Evolutionary conservation across 2,113 vertebrate species (phyloP).

Genomic region (Heterochromis multidens): DNA sequence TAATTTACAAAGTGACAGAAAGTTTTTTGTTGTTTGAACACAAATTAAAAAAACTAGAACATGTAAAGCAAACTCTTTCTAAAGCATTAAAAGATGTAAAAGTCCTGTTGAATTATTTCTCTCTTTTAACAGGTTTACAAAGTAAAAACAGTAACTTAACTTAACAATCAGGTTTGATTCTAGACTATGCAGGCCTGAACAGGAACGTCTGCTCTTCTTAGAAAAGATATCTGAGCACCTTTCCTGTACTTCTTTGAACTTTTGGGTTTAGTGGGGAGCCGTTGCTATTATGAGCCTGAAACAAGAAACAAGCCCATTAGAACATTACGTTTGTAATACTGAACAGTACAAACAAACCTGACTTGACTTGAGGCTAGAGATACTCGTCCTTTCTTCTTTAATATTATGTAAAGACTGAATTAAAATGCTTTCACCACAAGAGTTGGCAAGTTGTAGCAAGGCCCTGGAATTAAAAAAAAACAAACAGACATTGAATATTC

Average conservation of each 20-base stretch:
- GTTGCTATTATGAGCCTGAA: fast-evolving
- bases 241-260: not conserved
- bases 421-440: not conserved
- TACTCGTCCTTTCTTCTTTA: not conserved
- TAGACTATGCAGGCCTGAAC: not conserved
- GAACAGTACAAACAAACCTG: not conserved
- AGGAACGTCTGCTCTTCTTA: not conserved
- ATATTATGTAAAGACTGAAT: not conserved
- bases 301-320: not conserved
- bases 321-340: not conserved
- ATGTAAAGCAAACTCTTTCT: not conserved
- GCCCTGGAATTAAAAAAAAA: not conserved
- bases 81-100: not conserved
- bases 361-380: not conserved
- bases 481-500: not conserved
- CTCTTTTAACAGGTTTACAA: not conserved
- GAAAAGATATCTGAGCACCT: fast-evolving
- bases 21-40: not conserved
- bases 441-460: not conserved
- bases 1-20: not conserved
- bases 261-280: not conserved
- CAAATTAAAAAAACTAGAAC: not conserved
- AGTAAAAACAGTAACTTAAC: not conserved
- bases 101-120: not conserved
- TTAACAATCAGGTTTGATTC: not conserved